Conservation (phyloP, 2,888 invertebrate genomes). For the Caenorhabditis becei region DNA sequence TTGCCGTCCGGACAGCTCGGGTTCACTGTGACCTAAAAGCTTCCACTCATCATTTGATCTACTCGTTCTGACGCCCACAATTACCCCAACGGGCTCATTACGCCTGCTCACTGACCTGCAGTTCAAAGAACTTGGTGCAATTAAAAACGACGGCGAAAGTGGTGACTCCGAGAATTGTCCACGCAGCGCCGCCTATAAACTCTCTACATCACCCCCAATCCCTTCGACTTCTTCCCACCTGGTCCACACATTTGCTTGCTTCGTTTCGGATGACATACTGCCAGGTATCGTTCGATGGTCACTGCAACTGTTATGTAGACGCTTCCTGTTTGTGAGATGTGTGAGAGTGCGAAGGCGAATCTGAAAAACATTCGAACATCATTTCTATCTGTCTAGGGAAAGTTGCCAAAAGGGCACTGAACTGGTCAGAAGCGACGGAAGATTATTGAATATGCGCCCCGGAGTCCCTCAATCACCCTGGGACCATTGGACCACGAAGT, state of each 20-base stretch:
- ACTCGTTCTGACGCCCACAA: background rate
- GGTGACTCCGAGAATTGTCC: conserved; percentile 77
- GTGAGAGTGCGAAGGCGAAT: conserved; percentile 78
- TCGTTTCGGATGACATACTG: conserved; percentile 75
- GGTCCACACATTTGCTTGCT: conserved; percentile 72
- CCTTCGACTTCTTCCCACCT: conserved; percentile 49
- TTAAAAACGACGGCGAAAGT: conserved; percentile 79
- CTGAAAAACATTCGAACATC: conserved; percentile 51
- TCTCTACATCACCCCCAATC: background rate
- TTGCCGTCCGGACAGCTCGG: conserved; percentile 72
- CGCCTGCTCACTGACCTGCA: conserved; percentile 68
- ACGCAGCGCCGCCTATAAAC: conserved; percentile 69
- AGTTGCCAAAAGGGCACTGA: too few relatives aligned
- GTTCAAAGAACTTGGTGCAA: conserved; percentile 79
- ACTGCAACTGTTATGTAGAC: conserved; percentile 79
- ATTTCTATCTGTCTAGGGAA: conserved; percentile 12
- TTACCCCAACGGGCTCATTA: conserved; percentile 3
- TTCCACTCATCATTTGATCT: conserved; percentile 1
- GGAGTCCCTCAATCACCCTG: too few relatives aligned
- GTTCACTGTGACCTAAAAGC: conserved; percentile 71
- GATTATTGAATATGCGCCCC: conserved; percentile 40
- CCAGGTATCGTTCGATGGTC: conserved; percentile 78
- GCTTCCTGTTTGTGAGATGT: conserved; percentile 79
- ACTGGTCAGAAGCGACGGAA: conserved; percentile 23
- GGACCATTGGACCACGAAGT: conserved; percentile 15